Conservation (phyloP, 92 coral and sea anemone genomes). For the Porites cylindrica region DNA sequence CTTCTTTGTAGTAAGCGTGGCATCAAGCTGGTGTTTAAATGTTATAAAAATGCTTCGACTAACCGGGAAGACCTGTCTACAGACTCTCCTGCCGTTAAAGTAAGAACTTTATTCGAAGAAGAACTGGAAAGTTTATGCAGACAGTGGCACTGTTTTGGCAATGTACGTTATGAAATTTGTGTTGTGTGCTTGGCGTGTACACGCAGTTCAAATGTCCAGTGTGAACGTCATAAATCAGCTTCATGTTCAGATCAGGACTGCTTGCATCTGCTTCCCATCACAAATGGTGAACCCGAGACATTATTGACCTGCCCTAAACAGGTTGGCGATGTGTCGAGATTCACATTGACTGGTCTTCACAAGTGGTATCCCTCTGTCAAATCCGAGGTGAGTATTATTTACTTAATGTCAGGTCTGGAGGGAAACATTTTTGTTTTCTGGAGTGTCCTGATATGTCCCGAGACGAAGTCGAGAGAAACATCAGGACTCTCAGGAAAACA, state of each 20-base stretch:
- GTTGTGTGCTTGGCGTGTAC: conserved; percentile 40
- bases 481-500: too few species aligned
- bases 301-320: conserved; percentile 42
- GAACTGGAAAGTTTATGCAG: conserved; percentile 29
- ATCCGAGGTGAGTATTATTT: background rate
- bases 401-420: too few species aligned
- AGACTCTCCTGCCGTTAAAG: conserved; percentile 7
- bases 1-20: conserved; percentile 48
- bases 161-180: conserved; percentile 42
- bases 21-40: conserved; percentile 27
- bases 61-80: background rate
- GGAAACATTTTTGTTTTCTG: too few species aligned
- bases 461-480: too few species aligned
- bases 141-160: conserved; percentile 65
- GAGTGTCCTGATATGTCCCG: too few species aligned
- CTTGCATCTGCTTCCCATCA: conserved; percentile 38
- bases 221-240: conserved; percentile 8
- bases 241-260: conserved; percentile 39
- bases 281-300: conserved; percentile 11
- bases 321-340: conserved; percentile 44
- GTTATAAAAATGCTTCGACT: background rate
- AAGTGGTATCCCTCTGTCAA: conserved; percentile 34
- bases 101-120: conserved; percentile 27
- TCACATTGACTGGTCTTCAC: conserved; percentile 34
- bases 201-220: background rate